phyloP scores from a whole-genome alignment of 1,140 invertebrate species.

The Drosophila eugracilis region DNA sequence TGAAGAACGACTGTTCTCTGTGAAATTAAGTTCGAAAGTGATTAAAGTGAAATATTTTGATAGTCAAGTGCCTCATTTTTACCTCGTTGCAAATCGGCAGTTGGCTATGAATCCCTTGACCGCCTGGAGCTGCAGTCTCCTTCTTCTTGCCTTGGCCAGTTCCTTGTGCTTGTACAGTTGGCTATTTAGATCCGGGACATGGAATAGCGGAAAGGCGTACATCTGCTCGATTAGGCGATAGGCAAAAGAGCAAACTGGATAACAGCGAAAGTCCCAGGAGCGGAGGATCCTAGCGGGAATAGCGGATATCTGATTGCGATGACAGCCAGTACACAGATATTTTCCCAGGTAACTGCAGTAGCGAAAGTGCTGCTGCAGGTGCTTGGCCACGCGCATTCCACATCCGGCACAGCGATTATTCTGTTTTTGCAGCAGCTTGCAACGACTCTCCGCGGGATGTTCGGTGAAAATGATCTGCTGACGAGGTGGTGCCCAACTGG shows the following conservation, averaged over 20 bases:
- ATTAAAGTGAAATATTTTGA: not conserved
- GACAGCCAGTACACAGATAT: slow-evolving; percentile 96
- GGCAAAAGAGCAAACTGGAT: slow-evolving; percentile 93
- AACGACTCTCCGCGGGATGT: slow-evolving; percentile 88
- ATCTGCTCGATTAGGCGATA: slow-evolving; percentile 92
- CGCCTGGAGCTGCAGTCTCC: slow-evolving; percentile 88
- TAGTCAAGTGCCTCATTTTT: slow-evolving; percentile 64
- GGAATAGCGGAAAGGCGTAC: slow-evolving; percentile 91
- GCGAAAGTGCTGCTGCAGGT: slow-evolving; percentile 90
- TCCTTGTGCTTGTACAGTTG: slow-evolving; percentile 88
- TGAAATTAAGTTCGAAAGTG: slow-evolving; percentile 32
- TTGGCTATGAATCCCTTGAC: slow-evolving; percentile 89
- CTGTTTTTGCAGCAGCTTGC: slow-evolving; percentile 90
- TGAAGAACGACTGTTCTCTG: slow-evolving; percentile 87
- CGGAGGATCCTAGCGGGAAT: slow-evolving; percentile 92
- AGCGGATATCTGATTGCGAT: slow-evolving; percentile 90
- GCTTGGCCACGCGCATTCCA: slow-evolving; percentile 91
- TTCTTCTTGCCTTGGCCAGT: slow-evolving; percentile 87
- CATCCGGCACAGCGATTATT: slow-evolving; percentile 94
- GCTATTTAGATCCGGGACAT: slow-evolving; percentile 90
- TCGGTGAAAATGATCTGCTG: slow-evolving; percentile 94
- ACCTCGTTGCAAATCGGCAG: slow-evolving; percentile 88
- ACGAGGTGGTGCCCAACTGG: slow-evolving; percentile 93
- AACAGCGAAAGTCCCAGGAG: slow-evolving; percentile 87
- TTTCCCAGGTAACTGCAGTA: slow-evolving; percentile 95